phyloP scores from a whole-genome alignment of 2,113 vertebrate species.

The Tylochromis polylepis region DNA sequence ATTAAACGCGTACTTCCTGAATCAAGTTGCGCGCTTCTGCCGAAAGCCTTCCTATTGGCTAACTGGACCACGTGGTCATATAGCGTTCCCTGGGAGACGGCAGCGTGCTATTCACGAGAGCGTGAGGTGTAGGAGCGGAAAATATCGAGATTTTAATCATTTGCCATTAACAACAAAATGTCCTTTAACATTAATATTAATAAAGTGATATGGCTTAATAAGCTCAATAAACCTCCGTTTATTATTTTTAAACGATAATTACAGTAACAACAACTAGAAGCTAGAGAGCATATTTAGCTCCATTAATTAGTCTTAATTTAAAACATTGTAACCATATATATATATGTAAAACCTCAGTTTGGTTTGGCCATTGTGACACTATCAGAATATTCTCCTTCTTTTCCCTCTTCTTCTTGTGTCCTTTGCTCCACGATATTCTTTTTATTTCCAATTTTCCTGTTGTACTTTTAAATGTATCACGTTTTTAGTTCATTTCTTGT shows the following conservation, averaged over 20 bases:
- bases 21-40: constrained; percentile 37
- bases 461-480: not conserved
- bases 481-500: not conserved
- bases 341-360: too few relatives aligned
- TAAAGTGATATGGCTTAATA: not conserved
- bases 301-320: too few relatives aligned
- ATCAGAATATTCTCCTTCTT: not conserved
- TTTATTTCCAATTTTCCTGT: rapidly evolving
- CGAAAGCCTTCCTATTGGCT: constrained; percentile 27
- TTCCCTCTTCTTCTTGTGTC: not conserved
- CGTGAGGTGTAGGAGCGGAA: not conserved
- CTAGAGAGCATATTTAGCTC: not conserved
- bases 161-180: not conserved
- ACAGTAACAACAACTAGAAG: not conserved
- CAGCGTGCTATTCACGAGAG: not conserved
- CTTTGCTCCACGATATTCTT: not conserved
- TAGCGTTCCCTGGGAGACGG: not conserved
- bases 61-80: not conserved
- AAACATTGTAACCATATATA: too few relatives aligned
- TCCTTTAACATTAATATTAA: not conserved
- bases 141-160: not conserved
- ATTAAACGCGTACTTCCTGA: constrained; percentile 31
- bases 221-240: not conserved
- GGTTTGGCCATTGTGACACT: not conserved
- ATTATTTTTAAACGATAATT: not conserved